Evolutionary conservation across 2,797 vertebrate species (phyloP), one percentile per base, ranked within the genome.

Genomic region (Eutrigla gurnardus): DNA sequence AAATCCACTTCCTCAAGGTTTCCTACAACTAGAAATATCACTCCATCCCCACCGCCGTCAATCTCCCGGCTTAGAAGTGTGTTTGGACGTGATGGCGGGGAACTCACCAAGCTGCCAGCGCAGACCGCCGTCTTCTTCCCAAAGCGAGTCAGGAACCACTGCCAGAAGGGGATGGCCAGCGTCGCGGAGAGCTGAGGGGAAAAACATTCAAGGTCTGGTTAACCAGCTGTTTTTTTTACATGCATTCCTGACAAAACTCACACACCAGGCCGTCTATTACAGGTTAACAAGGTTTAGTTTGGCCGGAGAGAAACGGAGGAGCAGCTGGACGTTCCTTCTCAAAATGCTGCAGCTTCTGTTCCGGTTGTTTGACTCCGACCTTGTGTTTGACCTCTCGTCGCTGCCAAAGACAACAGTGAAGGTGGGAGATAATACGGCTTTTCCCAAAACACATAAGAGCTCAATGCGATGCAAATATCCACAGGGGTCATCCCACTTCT

Each of bases 71-170:
- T 55, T 33, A 8, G 53, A 70, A 45, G 67, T 70, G 65, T 57
- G 37, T 75, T 15, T 17, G n/a, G 25, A 62, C 2, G 0, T 17
- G 50, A 40, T 8, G 53, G 42, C 7, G 33, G 59, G 36, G 1
- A 25, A 25, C 97, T 98, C 93, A 99, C 98, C 80, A 96, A 91
- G 90, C 95, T 97, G 64, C 98, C 98, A 71, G 93, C 6, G 0
- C 95, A 99, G 52, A 98, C 97, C 0, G 98, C 96, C 0, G 75
- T 97, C 94, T 99, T 99, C 91, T 99, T 99, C 72, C 98, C 98
- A 86, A 97, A 99, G 63, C 91, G 96, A 7, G 95, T 97, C 32
- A 99, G 95, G 77, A 99, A 99, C 98, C 98, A 99, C 84, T 99
- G 98, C 98, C 98, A 99, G 91, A 99, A 87, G 4, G 98, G 98